phyloP scores from a whole-genome alignment of 2,113 vertebrate genomes.

The Peromyscus leucopus region DNA sequence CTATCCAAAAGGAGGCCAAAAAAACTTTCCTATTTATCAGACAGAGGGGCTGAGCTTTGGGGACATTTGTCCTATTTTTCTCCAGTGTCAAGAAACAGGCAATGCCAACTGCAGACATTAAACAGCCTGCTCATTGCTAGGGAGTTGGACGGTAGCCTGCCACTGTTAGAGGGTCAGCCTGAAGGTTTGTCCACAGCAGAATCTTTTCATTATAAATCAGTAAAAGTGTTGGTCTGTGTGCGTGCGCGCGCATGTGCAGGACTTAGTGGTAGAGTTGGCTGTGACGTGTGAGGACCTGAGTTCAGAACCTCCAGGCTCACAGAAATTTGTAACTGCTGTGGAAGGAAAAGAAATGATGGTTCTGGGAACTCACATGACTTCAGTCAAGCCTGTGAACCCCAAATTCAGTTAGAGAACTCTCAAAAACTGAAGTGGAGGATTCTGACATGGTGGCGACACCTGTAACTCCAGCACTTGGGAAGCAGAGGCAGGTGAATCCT shows the following conservation, averaged over 20 bases:
- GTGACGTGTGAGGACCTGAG: neutral
- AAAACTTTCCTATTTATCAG: neutral
- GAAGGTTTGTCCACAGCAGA: neutral
- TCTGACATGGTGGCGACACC: neutral
- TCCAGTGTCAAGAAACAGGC: neutral
- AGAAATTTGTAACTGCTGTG: neutral
- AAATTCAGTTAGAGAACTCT: neutral
- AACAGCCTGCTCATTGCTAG: neutral
- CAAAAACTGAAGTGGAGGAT: neutral
- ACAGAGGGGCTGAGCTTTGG: neutral
- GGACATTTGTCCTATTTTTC: neutral
- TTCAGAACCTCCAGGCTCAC: neutral
- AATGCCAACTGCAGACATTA: neutral
- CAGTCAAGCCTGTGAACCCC: neutral
- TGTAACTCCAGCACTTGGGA: neutral
- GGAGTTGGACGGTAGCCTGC: neutral
- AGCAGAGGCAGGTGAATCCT: neutral
- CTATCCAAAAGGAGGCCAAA: slow-evolving; percentile 14
- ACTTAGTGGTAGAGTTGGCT: neutral
- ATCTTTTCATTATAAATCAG: neutral
- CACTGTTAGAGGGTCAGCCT: neutral
- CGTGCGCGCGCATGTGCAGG: neutral
- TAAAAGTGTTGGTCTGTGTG: neutral
- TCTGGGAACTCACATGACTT: neutral
- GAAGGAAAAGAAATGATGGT: neutral